phyloP scores from a whole-genome alignment of 2,888 invertebrate genomes.

The Tetrapedia diversipes region DNA sequence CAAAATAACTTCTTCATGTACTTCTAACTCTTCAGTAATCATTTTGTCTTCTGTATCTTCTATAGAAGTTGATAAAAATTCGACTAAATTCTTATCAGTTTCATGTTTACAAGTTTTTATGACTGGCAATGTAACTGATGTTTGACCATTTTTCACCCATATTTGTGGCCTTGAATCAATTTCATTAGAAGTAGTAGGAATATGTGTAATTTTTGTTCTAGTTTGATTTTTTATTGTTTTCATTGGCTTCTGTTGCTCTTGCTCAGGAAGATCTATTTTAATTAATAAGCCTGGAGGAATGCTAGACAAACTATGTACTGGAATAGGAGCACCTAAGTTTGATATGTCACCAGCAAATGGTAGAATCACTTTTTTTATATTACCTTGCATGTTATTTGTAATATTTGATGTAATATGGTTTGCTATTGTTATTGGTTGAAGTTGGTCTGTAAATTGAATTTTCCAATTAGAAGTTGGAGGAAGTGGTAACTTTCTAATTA shows the following conservation, averaged over 20 bases:
- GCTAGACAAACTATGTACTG: conserved; percentile 80
- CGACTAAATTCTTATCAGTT: conserved; percentile 51
- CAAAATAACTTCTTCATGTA: conserved; percentile 63
- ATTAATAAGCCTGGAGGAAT: conserved; percentile 81
- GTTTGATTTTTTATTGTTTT: conserved; percentile 60
- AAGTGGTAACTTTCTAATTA: conserved; percentile 77
- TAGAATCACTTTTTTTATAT: conserved; percentile 79
- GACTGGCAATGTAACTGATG: conserved; percentile 24
- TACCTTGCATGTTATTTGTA: conserved; percentile 68
- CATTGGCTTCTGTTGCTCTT: conserved; percentile 58
- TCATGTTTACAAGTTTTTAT: conserved; percentile 47
- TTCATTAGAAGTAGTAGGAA: conserved; percentile 38
- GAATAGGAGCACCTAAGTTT: conserved; percentile 79
- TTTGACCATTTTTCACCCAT: conserved; percentile 55
- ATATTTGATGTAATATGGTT: conserved; percentile 71
- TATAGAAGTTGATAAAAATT: conserved; percentile 66
- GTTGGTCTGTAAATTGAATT: conserved; percentile 76
- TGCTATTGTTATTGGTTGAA: conserved; percentile 77
- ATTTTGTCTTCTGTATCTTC: conserved; percentile 52
- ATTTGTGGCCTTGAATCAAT: conserved; percentile 30
- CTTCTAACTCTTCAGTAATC: conserved; percentile 55
- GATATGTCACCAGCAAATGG: conserved; percentile 80
- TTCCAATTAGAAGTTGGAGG: conserved; percentile 79
- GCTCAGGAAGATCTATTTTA: conserved; percentile 80
- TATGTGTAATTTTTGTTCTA: conserved; percentile 52